Evolutionary conservation across 2,888 invertebrate genomes (phyloP), one percentile per base, ranked within the genome.

Genomic region (Trichogramma dendrolimi): DNA sequence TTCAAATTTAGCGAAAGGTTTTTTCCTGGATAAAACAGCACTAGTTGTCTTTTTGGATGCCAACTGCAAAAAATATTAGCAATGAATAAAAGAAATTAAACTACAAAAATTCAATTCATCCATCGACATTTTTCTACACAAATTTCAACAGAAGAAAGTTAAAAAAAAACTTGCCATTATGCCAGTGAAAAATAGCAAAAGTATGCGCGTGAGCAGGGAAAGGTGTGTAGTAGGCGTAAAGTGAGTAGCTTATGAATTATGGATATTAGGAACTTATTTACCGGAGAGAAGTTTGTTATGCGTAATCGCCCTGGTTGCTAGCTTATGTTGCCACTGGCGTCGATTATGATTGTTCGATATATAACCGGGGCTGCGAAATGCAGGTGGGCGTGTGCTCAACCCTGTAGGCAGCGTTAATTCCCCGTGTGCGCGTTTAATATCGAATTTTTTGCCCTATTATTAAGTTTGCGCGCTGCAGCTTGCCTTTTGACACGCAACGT

Each of bases 1-100:
- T 78, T 96, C 95, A 76, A 91, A 88, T 77, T 91, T 92, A 0
- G 82, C 80, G 3, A 64, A 64, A 1, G 64, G 61, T 8, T 64
- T 67, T 48, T 64, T 67, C 11, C 57, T 64, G 7, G 53, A 51
- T 7, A 59, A 10, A 1, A 54, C 5, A 6, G 63, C 2, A 8
- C 5, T 60, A 1, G 50, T 44, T 41, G 56, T 4, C 47, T 61
- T 64, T 41, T 62, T 63, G 57, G 61, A 60, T 27, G 27, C 27
- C 50, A 60, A 57, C 62, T 65, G 58, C 38, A 65, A 66, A 14
- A 50, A 48, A 62, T 60, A 50, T 56, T 50, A 60, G 54, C 59
- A 57, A 51, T 56, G 11, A 48, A 11, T 6, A 14, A 48, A 48
- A 48, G 1, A n/a, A 14, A 14, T 48, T 14, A 48, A 48, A 48